Evolutionary conservation across 2,113 vertebrate species (phyloP).

Genomic region (Ardeotis arabs): DNA sequence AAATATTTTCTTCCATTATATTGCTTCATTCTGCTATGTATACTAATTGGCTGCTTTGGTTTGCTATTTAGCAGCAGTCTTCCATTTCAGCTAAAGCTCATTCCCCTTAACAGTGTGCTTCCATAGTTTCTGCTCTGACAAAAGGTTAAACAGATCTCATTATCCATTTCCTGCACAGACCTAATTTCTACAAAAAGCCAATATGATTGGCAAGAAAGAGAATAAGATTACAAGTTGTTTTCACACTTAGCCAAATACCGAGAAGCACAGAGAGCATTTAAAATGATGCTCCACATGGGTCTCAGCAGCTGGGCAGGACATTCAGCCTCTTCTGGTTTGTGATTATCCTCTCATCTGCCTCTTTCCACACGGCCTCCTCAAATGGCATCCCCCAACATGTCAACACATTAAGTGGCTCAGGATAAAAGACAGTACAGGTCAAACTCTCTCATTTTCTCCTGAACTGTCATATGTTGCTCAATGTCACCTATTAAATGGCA

Average conservation of each 20-base stretch:
- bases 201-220: neutral
- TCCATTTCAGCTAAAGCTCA: neutral
- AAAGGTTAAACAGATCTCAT: constrained; percentile 37
- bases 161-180: constrained; percentile 4
- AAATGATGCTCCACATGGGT: neutral
- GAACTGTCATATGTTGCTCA: neutral
- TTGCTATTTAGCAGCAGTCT: neutral
- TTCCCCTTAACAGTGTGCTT: neutral
- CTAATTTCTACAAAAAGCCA: neutral
- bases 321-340: neutral
- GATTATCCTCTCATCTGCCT: neutral
- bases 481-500: neutral
- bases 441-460: neutral
- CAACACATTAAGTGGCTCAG: neutral
- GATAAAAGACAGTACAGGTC: neutral
- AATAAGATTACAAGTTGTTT: neutral
- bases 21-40: neutral
- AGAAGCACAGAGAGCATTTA: neutral
- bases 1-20: neutral
- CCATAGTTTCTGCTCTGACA: neutral
- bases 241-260: neutral
- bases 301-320: neutral
- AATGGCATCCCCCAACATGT: neutral
- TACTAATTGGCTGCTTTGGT: neutral
- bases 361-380: neutral